phyloP scores from a whole-genome alignment of 2,888 invertebrate species.

The Vanessa cardui region DNA sequence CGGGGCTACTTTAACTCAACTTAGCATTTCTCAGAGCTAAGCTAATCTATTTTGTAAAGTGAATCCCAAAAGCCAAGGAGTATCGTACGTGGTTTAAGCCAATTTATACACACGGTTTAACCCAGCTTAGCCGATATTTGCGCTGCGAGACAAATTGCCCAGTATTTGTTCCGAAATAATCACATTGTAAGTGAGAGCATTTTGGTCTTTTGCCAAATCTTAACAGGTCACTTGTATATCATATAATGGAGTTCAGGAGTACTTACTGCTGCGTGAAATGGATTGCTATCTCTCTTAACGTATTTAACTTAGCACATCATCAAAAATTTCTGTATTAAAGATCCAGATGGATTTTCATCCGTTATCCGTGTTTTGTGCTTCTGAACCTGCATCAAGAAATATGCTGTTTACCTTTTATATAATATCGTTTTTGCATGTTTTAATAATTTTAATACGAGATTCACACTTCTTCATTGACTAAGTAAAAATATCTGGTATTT shows the following conservation, averaged over 20 bases:
- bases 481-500: too few species aligned
- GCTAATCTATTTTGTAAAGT: slow-evolving; percentile 7
- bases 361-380: too few species aligned
- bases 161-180: slow-evolving; percentile 12
- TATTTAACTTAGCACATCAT: too few species aligned
- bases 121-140: slow-evolving; percentile 16
- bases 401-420: too few species aligned
- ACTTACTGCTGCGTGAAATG: slow-evolving; percentile 14
- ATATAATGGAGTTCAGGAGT: neutral
- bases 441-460: too few species aligned
- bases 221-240: slow-evolving; percentile 9
- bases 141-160: slow-evolving; percentile 3
- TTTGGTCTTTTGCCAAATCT: slow-evolving; percentile 8
- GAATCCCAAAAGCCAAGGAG: slow-evolving; percentile 7
- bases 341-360: too few species aligned
- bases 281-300: neutral
- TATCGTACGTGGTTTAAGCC: slow-evolving; percentile 7
- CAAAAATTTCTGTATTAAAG: too few species aligned
- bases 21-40: neutral
- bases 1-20: neutral
- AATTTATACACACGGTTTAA: slow-evolving; percentile 17
- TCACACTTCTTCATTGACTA: too few species aligned
- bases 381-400: too few species aligned
- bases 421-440: too few species aligned
- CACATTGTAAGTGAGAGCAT: slow-evolving; percentile 9